Conservation (phyloP, 2,797 vertebrate genomes). For the Myotis pilosus region DNA sequence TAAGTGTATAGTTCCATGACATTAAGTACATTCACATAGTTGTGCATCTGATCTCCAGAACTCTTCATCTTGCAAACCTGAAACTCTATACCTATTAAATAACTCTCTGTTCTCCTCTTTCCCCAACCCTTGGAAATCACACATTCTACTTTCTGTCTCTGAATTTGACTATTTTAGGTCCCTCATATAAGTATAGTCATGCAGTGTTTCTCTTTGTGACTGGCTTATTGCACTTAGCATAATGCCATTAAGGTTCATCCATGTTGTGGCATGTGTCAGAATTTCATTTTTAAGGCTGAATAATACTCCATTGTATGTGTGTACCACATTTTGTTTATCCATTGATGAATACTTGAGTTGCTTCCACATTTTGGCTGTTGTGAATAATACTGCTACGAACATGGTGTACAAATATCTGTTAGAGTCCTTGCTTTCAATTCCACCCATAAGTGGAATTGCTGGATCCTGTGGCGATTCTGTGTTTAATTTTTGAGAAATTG, state of each 20-base stretch:
- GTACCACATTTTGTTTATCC: background rate
- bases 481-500: background rate
- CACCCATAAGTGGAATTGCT: background rate
- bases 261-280: background rate
- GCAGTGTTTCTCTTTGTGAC: background rate
- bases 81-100: constrained; percentile 26
- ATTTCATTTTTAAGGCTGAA: background rate
- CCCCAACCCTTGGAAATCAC: background rate
- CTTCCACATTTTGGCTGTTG: background rate
- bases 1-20: background rate
- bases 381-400: background rate
- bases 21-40: background rate
- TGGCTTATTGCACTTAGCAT: background rate
- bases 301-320: background rate
- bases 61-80: background rate
- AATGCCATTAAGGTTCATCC: background rate
- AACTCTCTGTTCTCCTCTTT: background rate
- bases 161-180: background rate
- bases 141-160: background rate
- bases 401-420: background rate
- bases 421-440: background rate
- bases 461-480: background rate
- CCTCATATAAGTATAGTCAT: background rate
- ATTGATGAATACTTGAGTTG: background rate
- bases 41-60: background rate